Base-by-base conservation (phyloP, 2,113 vertebrate species). In the Hyaena hyaena region DNA sequence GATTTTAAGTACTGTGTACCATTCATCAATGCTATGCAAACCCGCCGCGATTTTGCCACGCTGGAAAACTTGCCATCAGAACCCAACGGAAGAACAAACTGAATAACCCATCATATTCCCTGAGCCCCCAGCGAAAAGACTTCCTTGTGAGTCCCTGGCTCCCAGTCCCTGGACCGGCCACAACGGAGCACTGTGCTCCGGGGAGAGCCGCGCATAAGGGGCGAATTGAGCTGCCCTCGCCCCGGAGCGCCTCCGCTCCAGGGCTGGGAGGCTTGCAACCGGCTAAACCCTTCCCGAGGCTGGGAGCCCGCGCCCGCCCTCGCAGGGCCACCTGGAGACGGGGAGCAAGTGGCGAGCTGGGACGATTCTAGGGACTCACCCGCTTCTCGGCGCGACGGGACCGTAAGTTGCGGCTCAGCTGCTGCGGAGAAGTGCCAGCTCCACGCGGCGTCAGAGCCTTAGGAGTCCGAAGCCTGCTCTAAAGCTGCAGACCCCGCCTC, bases 321-420 rank as follows among this genome's bases (percentile, higher is more conserved):
- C 33, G 23, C 48, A 8, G 26, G 74, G 39, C 23, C 66, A 7
- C 53, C 24, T 4, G 16, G 48, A 48, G 39, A 26, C 24, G 5
- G 28, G 33, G 4, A 39, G 83, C 50, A 17, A 69, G 73, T 31
- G 3, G 35, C 35, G 21, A 39, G 63, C 26, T 12, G 7, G 50
- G 24, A n/a, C 4, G 28, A 53, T 4, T 15, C 43, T 0, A 24
- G 31, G 10, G 48, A 98, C 98, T 98, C 96, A 98, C 98, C 97
- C 2, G 28, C 65, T 96, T 23, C 53, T 76, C 39, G 15, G 35
- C 39, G 90, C 5, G 35, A 48, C 55, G 50, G 5, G 90, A 58
- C 6, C 0, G 61, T 26, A 15, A 53, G 74, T 12, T 3, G 50
- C 48, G 2, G 88, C 0, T 15, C 86, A 1, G 81, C 90, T 0